phyloP scores from a whole-genome alignment of 2,797 vertebrate species.

The Hyperoplus lanceolatus region DNA sequence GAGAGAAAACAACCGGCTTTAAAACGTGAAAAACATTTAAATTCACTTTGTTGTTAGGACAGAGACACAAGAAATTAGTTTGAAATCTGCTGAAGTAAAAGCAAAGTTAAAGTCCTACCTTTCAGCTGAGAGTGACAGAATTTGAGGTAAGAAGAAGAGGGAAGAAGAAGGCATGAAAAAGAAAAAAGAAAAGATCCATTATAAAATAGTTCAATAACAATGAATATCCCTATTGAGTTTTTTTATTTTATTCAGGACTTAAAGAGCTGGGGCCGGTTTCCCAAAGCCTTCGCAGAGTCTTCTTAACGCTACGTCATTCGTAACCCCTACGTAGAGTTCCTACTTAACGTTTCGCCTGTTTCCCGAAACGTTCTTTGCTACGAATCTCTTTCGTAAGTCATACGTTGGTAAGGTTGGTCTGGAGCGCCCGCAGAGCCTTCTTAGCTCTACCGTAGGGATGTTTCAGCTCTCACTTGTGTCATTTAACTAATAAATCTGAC shows the following conservation, averaged over 20 bases:
- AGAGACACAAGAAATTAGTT: conserved; percentile 8
- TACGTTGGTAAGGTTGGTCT: too few relatives aligned
- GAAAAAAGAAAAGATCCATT: conserved; percentile 63
- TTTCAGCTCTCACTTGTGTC: too few relatives aligned
- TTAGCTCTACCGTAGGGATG: too few relatives aligned
- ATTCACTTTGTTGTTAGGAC: not conserved
- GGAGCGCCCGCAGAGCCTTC: too few relatives aligned
- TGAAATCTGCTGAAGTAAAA: conserved; percentile 57
- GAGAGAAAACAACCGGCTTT: not conserved
- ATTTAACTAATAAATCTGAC: too few relatives aligned
- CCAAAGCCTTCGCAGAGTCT: too few relatives aligned
- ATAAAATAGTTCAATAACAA: conserved; percentile 20
- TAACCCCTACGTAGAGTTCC: too few relatives aligned
- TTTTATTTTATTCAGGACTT: not conserved
- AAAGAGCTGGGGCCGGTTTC: too few relatives aligned
- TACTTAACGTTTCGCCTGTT: too few relatives aligned
- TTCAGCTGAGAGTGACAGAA: conserved; percentile 90
- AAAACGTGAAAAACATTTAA: not conserved
- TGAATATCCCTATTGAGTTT: not conserved
- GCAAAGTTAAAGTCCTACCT: conserved; percentile 89
- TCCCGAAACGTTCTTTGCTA: too few relatives aligned
- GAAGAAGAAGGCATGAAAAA: conserved; percentile 64
- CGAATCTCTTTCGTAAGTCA: too few relatives aligned
- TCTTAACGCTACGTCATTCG: too few relatives aligned
- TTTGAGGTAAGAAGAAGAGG: conserved; percentile 80